Evolutionary conservation across 2,113 vertebrate genomes (phyloP).

Genomic region (Takifugu bimaculatus): DNA sequence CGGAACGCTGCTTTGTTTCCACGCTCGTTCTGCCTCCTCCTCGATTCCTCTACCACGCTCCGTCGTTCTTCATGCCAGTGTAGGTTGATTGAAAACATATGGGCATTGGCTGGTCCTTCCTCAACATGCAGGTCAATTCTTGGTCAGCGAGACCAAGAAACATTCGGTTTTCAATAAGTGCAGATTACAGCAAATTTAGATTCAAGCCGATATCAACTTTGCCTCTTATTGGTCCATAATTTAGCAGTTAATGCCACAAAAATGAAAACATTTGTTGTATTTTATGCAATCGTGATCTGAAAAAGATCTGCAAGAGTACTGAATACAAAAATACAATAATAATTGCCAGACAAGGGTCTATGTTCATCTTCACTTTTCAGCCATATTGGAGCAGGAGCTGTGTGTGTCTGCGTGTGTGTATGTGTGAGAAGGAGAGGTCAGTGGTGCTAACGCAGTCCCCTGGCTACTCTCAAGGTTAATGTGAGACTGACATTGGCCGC

Average conservation of each 20-base stretch:
- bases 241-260: conserved; percentile 13
- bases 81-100: conserved; percentile 55
- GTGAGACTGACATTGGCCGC: conserved; percentile 59
- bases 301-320: no score
- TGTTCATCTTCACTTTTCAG: conserved; percentile 31
- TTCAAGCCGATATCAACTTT: conserved; percentile 2
- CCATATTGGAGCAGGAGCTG: conserved; percentile 34
- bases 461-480: conserved; percentile 72
- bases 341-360: conserved; percentile 9
- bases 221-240: conserved; percentile 22
- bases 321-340: no score
- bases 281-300: neutral
- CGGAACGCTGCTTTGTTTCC: conserved; percentile 29
- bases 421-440: conserved; percentile 56
- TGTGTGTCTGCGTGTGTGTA: conserved; percentile 13
- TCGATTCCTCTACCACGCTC: conserved; percentile 17
- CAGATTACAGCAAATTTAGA: conserved; percentile 4
- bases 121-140: conserved; percentile 11
- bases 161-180: conserved; percentile 25
- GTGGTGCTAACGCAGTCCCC: conserved; percentile 59
- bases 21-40: conserved; percentile 19
- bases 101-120: conserved; percentile 27
- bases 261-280: neutral
- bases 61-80: conserved; percentile 26
- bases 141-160: conserved; percentile 23